Base-by-base conservation (phyloP, 2,888 invertebrate species). In the Drosophila paramelanica region DNA sequence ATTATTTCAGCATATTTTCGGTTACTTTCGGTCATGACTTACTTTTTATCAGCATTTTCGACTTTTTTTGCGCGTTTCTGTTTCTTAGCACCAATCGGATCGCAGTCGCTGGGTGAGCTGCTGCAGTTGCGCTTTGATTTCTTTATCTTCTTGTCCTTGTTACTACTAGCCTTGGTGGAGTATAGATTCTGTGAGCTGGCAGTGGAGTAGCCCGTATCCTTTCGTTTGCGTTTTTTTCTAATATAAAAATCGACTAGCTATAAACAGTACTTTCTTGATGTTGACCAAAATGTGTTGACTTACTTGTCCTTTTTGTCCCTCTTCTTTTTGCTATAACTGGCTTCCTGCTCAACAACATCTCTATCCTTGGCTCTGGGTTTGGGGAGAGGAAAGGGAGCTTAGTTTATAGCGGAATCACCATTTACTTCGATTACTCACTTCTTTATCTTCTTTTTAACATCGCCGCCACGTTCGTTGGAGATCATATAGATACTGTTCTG, bases 121-220 rank as follows among this genome's bases (percentile, higher is more conserved):
- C 88, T 90, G 25, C 82, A 81, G 45, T 86, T 88, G 10, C 90
- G 81, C 75, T 90, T 91, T 0, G 81, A 72, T 67, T 90, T 91
- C 66, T 92, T 92, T 20, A 62, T 76, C 77, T 84, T 91, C 69
- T 92, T 93, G 52, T 93, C 91, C 74, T 93, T 93, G n/a, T 88
- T 75, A 36, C 53, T 79, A 4, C 53, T 80, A 5, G 82, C 74
- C 73, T 89, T 90, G 31, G 90, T 91, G 31, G 91, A 90, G 58
- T 92, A 92, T 1, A 94, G 93, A 68, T 93, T 93, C 78, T 94
- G 94, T 0, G 95, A 95, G 89, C 95, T 95, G 55, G 94, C 95
- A 1, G 95, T 95, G 1, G 95, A 95, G 81, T 95, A 95, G 11
- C 95, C 95, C 0, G 95, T 95, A 81, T 95, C 95, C 90, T 95